Evolutionary conservation across 2,113 vertebrate genomes (phyloP).

Genomic region (Benitochromis conjunctus): DNA sequence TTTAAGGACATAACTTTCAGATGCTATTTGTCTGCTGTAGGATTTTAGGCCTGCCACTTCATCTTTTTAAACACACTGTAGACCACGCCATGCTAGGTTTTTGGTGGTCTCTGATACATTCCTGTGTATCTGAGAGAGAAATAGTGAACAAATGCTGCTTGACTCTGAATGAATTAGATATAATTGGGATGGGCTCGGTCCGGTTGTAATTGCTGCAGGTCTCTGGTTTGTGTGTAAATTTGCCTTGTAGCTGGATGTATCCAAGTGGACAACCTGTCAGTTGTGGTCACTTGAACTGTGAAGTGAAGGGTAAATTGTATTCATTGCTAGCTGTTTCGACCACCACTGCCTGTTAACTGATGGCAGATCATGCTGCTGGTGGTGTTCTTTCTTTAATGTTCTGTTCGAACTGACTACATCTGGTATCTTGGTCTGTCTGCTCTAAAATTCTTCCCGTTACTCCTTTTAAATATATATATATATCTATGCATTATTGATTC

Average conservation of each 20-base stretch:
- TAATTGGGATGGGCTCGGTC: background rate
- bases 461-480: background rate
- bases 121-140: background rate
- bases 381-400: background rate
- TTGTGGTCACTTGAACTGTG: background rate
- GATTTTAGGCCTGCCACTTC: background rate
- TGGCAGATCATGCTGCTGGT: background rate
- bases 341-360: background rate
- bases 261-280: background rate
- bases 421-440: background rate
- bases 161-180: background rate
- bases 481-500: background rate
- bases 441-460: background rate
- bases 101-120: background rate
- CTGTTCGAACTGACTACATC: background rate
- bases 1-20: background rate
- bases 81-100: background rate
- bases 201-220: background rate
- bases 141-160: background rate
- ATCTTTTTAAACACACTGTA: background rate
- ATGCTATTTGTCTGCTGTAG: background rate
- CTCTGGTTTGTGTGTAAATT: background rate
- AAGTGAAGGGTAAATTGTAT: background rate
- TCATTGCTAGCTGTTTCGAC: background rate
- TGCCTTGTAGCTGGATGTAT: background rate